phyloP scores from a whole-genome alignment of 2,797 vertebrate genomes.

The Paguma larvata region DNA sequence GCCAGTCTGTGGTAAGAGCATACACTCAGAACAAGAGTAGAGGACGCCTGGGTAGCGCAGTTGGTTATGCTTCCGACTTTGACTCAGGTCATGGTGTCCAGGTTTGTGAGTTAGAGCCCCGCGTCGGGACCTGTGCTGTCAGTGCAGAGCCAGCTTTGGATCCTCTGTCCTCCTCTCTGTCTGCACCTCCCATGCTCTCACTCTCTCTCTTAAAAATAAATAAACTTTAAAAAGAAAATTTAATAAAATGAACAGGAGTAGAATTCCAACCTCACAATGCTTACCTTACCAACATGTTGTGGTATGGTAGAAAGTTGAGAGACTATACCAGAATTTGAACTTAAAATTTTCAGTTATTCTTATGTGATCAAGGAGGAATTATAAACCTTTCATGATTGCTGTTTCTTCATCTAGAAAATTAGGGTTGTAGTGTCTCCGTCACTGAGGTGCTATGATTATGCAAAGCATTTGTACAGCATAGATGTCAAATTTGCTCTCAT shows the following conservation, averaged over 20 bases:
- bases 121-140: no score
- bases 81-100: no score
- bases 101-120: no score
- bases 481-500: not conserved
- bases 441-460: not conserved
- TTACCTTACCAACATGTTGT: not conserved
- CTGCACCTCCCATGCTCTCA: no score
- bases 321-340: not conserved
- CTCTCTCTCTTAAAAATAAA: no score
- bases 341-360: not conserved
- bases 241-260: not conserved
- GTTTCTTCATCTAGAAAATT: conserved; percentile 36
- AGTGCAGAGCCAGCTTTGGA: no score
- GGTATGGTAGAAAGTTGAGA: not conserved
- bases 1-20: not conserved
- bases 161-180: no score
- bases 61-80: no score
- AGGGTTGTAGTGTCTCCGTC: not conserved
- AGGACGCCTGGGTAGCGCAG: no score
- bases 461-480: not conserved
- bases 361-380: not conserved
- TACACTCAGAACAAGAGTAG: not conserved
- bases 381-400: not conserved
- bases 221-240: no score
- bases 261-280: not conserved